These are phyloP conservation scores for Cantharis flavilabris DNA, from an alignment of 2,888 invertebrate species.

Conservation along the genomic window DNA sequence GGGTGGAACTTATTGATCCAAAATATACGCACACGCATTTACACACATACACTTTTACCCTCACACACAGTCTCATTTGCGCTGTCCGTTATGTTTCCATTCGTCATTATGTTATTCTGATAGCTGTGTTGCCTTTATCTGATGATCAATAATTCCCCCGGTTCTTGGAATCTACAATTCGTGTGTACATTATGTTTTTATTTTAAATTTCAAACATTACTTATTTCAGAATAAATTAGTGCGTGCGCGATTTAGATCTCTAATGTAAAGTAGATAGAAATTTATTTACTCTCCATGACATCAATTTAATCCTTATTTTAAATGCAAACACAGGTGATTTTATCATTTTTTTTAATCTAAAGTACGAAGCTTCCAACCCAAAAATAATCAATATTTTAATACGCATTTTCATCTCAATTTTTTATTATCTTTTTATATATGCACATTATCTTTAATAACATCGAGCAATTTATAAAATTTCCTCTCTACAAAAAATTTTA, in stretches of 20 bases:
- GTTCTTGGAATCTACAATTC: slow-evolving; percentile 47
- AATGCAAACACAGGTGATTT: slow-evolving; percentile 43
- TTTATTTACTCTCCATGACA: slow-evolving; percentile 13
- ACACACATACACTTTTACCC: slow-evolving; percentile 46
- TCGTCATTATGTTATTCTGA: slow-evolving; percentile 55
- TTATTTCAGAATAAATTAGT: slow-evolving; percentile 18
- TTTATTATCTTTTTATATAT: slow-evolving; percentile 32
- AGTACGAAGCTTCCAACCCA: slow-evolving; percentile 31
- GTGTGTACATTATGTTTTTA: slow-evolving; percentile 41
- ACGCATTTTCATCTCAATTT: slow-evolving; percentile 35
- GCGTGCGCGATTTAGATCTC: slow-evolving; percentile 24
- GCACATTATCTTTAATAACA: neutral
- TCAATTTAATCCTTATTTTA: slow-evolving; percentile 25
- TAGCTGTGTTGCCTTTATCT: slow-evolving; percentile 53
- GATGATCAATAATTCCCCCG: slow-evolving; percentile 55
- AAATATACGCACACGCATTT: slow-evolving; percentile 47
- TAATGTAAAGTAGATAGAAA: slow-evolving; percentile 10
- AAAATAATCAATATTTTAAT: slow-evolving; percentile 39
- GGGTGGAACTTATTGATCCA: slow-evolving; percentile 56
- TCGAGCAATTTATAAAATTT: neutral
- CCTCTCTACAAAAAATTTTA: neutral
- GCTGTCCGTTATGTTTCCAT: slow-evolving; percentile 55
- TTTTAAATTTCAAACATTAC: slow-evolving; percentile 38
- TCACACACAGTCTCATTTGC: slow-evolving; percentile 47
- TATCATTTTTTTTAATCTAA: slow-evolving; percentile 41